phyloP scores from a whole-genome alignment of 2,797 vertebrate species.

The Falco cherrug region DNA sequence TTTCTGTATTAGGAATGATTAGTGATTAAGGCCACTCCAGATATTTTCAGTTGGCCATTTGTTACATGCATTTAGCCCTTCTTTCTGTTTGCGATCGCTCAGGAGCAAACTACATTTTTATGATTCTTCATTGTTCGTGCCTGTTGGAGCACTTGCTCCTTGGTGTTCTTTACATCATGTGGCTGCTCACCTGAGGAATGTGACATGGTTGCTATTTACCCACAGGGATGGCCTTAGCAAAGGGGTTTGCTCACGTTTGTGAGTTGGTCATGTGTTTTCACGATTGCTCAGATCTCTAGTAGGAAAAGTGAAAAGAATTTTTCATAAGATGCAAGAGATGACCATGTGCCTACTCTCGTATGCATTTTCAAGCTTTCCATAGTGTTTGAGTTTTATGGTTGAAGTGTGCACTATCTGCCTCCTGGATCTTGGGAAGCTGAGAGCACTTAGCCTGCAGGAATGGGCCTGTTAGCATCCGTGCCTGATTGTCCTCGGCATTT shows the following conservation, averaged over 20 bases:
- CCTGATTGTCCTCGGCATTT: not conserved
- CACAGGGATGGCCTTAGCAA: not conserved
- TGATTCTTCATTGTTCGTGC: not conserved
- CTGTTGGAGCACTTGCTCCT: not conserved
- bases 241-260: not conserved
- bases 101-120: not conserved
- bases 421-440: not conserved
- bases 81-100: not conserved
- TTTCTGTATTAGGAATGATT: not conserved
- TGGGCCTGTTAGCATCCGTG: not conserved
- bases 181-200: not conserved
- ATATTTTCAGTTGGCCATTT: not conserved
- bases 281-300: not conserved
- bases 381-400: not conserved
- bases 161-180: not conserved
- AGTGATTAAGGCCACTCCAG: not conserved
- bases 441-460: not conserved
- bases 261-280: not conserved
- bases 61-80: not conserved
- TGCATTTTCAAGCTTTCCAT: rapidly evolving
- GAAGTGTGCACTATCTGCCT: not conserved
- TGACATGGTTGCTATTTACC: not conserved
- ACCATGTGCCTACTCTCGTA: not conserved
- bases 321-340: not conserved
- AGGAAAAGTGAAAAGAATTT: not conserved